phyloP scores from a whole-genome alignment of 2,888 invertebrate species.

The Apotomis betuletana region DNA sequence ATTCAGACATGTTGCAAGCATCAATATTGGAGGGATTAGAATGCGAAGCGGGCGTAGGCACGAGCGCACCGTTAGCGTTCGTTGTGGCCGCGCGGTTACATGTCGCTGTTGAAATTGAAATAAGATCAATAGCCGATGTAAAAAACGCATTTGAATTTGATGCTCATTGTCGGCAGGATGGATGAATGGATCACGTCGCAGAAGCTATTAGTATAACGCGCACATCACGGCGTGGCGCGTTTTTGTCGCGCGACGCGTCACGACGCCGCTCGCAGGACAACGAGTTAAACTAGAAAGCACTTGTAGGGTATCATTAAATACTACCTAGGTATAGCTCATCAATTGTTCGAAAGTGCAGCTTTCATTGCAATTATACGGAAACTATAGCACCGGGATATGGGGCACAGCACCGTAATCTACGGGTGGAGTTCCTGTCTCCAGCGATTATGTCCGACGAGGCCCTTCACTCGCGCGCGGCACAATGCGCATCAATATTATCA shows the following conservation, averaged over 20 bases:
- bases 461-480: conserved; percentile 26
- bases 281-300: conserved; percentile 16
- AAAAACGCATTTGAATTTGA: conserved; percentile 28
- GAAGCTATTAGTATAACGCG: conserved; percentile 25
- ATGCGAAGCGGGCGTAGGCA: not conserved
- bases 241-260: conserved; percentile 5
- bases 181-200: conserved; percentile 24
- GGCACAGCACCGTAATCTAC: conserved; percentile 19
- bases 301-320: conserved; percentile 14
- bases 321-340: conserved; percentile 3
- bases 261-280: not conserved
- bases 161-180: conserved; percentile 13
- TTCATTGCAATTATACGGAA: conserved; percentile 32
- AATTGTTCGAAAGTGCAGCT: conserved; percentile 19
- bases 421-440: conserved; percentile 23
- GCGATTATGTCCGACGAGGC: conserved; percentile 17
- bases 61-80: conserved; percentile 19
- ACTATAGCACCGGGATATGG: not conserved
- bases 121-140: conserved; percentile 20
- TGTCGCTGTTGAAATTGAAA: conserved; percentile 17
- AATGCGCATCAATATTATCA: conserved; percentile 42
- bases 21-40: conserved; percentile 31
- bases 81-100: not conserved
- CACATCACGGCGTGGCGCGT: conserved; percentile 14
- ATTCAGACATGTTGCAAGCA: conserved; percentile 26